Conservation (phyloP, 2,113 vertebrate genomes). For the Laticauda laticaudata region DNA sequence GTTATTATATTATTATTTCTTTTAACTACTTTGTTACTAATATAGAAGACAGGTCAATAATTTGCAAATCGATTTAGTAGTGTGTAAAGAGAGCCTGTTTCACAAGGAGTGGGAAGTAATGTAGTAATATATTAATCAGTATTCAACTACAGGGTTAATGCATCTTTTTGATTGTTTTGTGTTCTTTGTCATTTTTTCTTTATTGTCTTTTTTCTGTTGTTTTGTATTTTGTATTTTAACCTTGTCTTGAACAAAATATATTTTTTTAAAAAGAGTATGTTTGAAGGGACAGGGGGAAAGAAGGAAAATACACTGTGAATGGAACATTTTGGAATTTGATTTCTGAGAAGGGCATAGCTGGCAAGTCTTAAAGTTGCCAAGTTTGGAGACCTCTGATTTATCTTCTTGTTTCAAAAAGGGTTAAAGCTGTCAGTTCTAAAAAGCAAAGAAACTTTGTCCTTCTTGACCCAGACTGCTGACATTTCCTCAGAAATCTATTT, state of each 20-base stretch:
- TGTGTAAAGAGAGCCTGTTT: neutral
- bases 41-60: neutral
- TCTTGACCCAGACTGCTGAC: accelerated
- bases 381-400: neutral
- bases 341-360: neutral
- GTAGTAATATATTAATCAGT: neutral
- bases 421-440: neutral
- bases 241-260: neutral
- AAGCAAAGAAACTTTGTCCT: neutral
- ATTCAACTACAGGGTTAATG: neutral
- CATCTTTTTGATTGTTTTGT: neutral
- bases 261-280: neutral
- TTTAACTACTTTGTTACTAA: neutral
- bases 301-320: neutral
- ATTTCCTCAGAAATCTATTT: neutral
- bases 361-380: too few species aligned
- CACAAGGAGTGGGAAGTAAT: neutral
- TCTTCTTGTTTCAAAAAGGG: neutral
- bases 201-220: neutral
- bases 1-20: neutral
- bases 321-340: neutral
- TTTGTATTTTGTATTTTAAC: neutral
- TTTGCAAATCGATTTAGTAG: neutral
- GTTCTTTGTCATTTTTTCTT: neutral
- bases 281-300: neutral